Conservation (phyloP, 1,140 invertebrate species). For the Penaeus vannamei region DNA sequence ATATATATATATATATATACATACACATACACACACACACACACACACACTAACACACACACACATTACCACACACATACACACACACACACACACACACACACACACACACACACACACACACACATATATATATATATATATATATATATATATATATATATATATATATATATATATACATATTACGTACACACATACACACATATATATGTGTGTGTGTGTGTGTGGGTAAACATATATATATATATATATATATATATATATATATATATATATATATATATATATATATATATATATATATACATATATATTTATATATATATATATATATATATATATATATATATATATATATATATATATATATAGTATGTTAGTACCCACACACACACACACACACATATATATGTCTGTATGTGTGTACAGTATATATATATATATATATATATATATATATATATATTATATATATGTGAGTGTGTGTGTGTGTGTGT, state of each 20-base stretch:
- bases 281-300: background rate
- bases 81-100: background rate
- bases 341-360: background rate
- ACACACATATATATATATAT: constrained; percentile 7
- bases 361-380: background rate
- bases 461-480: constrained; percentile 7
- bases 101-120: background rate
- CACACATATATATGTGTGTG: background rate
- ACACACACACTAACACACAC: background rate
- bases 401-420: constrained; percentile 18
- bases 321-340: constrained; percentile 27
- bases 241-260: background rate
- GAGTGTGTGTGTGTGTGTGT: constrained; percentile 39
- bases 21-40: background rate
- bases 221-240: background rate
- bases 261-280: background rate
- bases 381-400: background rate
- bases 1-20: background rate
- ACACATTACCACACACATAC: too few species aligned
- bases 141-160: background rate
- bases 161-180: too few species aligned
- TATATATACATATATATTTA: background rate
- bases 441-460: constrained; percentile 33
- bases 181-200: background rate
- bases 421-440: constrained; percentile 33